Evolutionary conservation across 2,888 invertebrate genomes (phyloP), one percentile per base, ranked within the genome.

Genomic region (Diadegma fenestrale): DNA sequence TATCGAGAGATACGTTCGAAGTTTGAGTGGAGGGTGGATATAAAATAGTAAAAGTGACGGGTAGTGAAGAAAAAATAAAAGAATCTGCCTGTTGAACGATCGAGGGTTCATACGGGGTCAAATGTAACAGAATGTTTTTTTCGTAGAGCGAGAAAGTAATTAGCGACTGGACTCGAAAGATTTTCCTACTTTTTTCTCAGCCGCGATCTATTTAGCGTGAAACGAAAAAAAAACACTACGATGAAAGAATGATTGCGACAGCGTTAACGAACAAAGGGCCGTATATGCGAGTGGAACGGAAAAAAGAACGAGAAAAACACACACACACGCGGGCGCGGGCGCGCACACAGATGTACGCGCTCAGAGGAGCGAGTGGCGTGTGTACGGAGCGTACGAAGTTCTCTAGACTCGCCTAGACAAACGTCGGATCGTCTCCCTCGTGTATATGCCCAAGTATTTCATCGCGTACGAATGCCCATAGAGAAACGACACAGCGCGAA

Each of bases 11-110:
- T 48, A 54, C 12, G 54, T 12, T 54, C 22, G 54, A 54, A 54
- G 26, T 2, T 58, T 22, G 58, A 58, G 12, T 12, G n/a, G 12
- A 58, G 58, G 26, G 58, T 58, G 58, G 26, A 14, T 58, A 58
- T 58, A 58, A 58, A 58, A 58, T 58, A 80, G 63, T 51, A 58
- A 68, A 66, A 66, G 22, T 66, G 66, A 33, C 51, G 76, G 26
- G 33, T 75, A n/a, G n/a, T 48, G 19, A 26, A 64, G 19, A 33
- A 45, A 58, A 45, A 19, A 90, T 88, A 90, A 58, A 19, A 90
- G 88, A 90, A 88, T 87, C 88, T 89, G 91, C 91, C 91, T 92
- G 92, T 91, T 91, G 91, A 92, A 86, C 90, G 63, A 78, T 69
- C 48, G 30, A 88, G 83, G 75, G 92, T 92, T 90, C 90, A 90